These are phyloP conservation scores for Hylomyscus alleni DNA, from an alignment of 2,797 vertebrate genomes.

Conservation along the genomic window DNA sequence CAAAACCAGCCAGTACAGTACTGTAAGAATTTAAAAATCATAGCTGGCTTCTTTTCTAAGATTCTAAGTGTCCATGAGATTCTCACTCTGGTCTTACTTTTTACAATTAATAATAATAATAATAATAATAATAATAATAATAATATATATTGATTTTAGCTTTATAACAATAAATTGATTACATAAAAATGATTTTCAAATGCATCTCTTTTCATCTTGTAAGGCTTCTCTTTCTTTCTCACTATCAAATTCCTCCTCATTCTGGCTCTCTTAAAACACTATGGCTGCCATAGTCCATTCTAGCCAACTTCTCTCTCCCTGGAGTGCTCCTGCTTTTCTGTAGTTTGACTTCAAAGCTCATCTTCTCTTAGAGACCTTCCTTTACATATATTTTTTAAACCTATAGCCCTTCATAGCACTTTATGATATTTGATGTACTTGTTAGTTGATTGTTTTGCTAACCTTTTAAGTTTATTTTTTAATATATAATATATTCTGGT, in stretches of 20 bases:
- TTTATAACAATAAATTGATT: background rate
- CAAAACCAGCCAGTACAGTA: too few relatives aligned
- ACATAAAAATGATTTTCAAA: background rate
- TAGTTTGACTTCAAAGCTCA: background rate
- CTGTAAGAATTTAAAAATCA: background rate
- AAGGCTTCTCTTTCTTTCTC: background rate
- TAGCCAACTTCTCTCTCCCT: background rate
- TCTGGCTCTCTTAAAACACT: background rate
- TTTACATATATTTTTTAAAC: background rate
- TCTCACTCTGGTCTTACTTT: background rate
- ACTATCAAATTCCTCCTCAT: background rate
- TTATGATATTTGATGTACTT: slow-evolving; percentile 25
- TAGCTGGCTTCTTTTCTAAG: background rate
- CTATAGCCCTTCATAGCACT: background rate
- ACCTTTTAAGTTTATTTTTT: background rate
- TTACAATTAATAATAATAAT: background rate
- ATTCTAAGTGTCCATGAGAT: background rate
- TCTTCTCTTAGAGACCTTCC: background rate
- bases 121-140: too few relatives aligned
- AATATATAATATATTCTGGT: background rate
- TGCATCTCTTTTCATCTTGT: background rate
- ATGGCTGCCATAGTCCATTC: background rate
- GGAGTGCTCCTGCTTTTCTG: background rate
- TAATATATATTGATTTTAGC: background rate
- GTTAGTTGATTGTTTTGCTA: background rate